Percentiles rank a stretch among this genome's conserved stretches.
phyloP scores from a whole-genome alignment of 2,797 vertebrate genomes.

The Argentina silus region DNA sequence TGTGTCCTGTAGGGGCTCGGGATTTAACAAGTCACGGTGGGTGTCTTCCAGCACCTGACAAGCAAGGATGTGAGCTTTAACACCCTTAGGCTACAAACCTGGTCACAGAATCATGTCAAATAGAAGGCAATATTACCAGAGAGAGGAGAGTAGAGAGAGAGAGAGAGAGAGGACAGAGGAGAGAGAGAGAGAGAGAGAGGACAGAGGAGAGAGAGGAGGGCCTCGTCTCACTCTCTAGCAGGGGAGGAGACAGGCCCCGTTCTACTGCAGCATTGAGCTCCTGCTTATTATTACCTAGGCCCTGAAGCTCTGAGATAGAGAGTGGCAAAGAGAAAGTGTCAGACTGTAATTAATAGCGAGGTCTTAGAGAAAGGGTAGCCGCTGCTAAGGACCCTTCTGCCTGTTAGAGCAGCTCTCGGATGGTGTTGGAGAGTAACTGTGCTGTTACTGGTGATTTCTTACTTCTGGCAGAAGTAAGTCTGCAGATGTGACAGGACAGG shows the following conservation, averaged over 20 bases:
- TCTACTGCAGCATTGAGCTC: conserved; percentile 21
- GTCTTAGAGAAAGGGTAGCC: neutral
- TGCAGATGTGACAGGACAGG: neutral
- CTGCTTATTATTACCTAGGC: conserved; percentile 47
- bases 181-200: conserved; percentile 25
- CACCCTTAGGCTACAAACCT: conserved; percentile 49
- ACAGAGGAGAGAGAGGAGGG: conserved; percentile 17
- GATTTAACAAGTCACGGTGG: conserved; percentile 53
- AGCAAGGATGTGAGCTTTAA: conserved; percentile 49
- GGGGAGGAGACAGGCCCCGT: neutral
- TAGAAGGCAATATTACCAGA: conserved; percentile 51
- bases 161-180: conserved; percentile 14
- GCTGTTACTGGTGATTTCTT: neutral
- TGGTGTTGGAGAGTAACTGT: neutral
- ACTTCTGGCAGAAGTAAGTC: neutral
- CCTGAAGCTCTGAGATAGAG: conserved; percentile 42
- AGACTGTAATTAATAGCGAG: conserved; percentile 48
- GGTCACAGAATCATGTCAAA: conserved; percentile 52
- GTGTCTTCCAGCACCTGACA: conserved; percentile 58
- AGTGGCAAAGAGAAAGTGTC: conserved; percentile 35
- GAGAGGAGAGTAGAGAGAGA: conserved; percentile 19
- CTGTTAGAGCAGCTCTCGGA: neutral
- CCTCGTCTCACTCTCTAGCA: neutral
- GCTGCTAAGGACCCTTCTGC: neutral
- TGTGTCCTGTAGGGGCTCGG: conserved; percentile 41